phyloP scores from a whole-genome alignment of 1,140 invertebrate species.

The Bombus pascuorum region DNA sequence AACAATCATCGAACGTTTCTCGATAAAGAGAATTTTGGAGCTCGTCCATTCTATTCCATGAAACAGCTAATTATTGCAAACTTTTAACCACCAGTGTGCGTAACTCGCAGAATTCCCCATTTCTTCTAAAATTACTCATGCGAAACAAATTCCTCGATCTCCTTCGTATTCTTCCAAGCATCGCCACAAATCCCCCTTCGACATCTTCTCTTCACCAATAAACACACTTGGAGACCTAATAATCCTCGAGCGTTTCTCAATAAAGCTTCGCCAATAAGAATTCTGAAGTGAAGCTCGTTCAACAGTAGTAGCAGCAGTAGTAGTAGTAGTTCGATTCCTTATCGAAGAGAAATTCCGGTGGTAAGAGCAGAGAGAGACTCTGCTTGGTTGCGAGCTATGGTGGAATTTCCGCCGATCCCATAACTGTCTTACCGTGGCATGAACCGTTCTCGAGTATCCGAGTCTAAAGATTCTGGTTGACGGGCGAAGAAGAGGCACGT shows the following conservation, averaged over 20 bases:
- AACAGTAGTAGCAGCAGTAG: too few relatives aligned
- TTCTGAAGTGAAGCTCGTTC: neutral
- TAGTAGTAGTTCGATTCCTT: neutral
- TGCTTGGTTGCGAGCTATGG: neutral
- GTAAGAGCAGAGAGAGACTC: neutral
- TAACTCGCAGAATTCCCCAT: too few relatives aligned
- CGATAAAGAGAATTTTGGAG: neutral
- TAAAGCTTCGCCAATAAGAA: constrained; percentile 2
- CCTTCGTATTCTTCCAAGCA: neutral
- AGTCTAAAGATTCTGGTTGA: constrained; percentile 17
- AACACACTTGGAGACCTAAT: neutral
- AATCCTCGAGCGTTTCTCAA: neutral
- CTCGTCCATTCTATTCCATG: too few relatives aligned
- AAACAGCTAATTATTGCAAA: too few relatives aligned
- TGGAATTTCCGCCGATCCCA: constrained; percentile 17
- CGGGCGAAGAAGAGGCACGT: constrained; percentile 1
- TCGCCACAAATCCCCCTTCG: neutral
- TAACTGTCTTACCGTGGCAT: constrained; percentile 8
- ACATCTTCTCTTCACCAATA: neutral
- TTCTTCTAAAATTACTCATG: too few relatives aligned
- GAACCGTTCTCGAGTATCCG: neutral
- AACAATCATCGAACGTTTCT: too few relatives aligned
- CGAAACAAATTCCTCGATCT: neutral
- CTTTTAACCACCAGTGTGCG: too few relatives aligned
- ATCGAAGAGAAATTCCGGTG: neutral